Percentiles rank a stretch among this genome's conserved stretches.
Conservation (phyloP, 2,113 vertebrate species). For the Ancistrus triradiatus region DNA sequence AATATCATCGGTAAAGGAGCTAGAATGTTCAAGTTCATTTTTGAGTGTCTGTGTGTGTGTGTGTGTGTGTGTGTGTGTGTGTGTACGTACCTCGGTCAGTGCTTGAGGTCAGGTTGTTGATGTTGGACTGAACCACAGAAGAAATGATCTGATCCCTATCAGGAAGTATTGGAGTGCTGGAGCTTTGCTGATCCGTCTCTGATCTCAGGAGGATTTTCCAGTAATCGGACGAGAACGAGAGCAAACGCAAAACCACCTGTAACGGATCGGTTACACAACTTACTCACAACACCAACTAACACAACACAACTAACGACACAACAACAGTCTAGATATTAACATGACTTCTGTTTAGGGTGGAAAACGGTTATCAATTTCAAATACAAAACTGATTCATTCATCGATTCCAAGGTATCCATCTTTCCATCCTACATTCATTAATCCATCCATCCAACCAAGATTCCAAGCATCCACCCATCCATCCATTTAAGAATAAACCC, state of each 20-base stretch:
- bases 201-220: constrained; percentile 63
- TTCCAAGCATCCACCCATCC: too few species aligned
- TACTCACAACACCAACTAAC: too few species aligned
- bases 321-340: too few species aligned
- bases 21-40: not conserved
- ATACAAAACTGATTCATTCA: too few species aligned
- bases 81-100: constrained; percentile 46
- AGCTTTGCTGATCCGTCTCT: constrained; percentile 28
- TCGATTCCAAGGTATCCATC: too few species aligned
- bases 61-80: not conserved
- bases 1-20: too few species aligned
- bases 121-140: constrained; percentile 27
- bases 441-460: too few species aligned
- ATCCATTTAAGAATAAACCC: too few species aligned
- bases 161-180: not conserved
- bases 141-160: constrained; percentile 30
- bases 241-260: constrained; percentile 72
- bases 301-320: too few species aligned
- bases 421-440: too few species aligned
- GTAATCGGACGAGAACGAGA: constrained; percentile 68
- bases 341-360: too few species aligned
- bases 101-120: constrained; percentile 5
- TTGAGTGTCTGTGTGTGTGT: not conserved
- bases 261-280: not conserved
- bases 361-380: too few species aligned